Evolutionary conservation across 2,888 invertebrate species (phyloP).

Genomic region (Polyommatus iphigenia): DNA sequence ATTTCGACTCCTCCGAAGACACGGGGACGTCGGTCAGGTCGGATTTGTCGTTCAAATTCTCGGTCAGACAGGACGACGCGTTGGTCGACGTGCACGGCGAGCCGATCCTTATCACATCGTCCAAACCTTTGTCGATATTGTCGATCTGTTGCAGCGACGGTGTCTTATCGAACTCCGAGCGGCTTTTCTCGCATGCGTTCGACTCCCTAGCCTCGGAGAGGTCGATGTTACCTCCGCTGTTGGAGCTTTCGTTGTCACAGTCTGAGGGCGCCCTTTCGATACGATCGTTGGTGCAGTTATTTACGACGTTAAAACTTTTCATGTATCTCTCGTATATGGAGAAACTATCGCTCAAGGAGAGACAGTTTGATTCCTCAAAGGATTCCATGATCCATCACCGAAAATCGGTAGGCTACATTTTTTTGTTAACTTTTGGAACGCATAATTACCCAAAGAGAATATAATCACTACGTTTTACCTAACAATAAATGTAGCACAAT

Average conservation of each 20-base stretch:
- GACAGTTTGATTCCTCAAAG: constrained; percentile 71
- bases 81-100: constrained; percentile 58
- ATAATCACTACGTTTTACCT: no score
- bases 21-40: constrained; percentile 57
- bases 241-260: constrained; percentile 53
- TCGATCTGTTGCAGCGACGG: constrained; percentile 49
- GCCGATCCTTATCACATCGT: constrained; percentile 57
- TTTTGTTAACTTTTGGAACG: constrained; percentile 39
- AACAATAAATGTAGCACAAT: constrained; percentile 41
- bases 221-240: constrained; percentile 64
- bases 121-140: constrained; percentile 54
- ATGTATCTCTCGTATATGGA: constrained; percentile 72
- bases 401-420: constrained; percentile 40
- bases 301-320: constrained; percentile 71
- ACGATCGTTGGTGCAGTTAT: constrained; percentile 54
- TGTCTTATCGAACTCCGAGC: constrained; percentile 47
- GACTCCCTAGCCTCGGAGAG: constrained; percentile 55
- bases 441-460: constrained; percentile 15
- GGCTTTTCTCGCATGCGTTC: constrained; percentile 56
- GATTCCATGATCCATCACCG: constrained; percentile 77
- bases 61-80: constrained; percentile 59
- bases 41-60: constrained; percentile 64
- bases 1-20: constrained; percentile 66
- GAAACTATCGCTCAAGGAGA: constrained; percentile 72
- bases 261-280: constrained; percentile 48